phyloP scores from a whole-genome alignment of 2,797 vertebrate species.

The Aselliscus stoliczkanus region DNA sequence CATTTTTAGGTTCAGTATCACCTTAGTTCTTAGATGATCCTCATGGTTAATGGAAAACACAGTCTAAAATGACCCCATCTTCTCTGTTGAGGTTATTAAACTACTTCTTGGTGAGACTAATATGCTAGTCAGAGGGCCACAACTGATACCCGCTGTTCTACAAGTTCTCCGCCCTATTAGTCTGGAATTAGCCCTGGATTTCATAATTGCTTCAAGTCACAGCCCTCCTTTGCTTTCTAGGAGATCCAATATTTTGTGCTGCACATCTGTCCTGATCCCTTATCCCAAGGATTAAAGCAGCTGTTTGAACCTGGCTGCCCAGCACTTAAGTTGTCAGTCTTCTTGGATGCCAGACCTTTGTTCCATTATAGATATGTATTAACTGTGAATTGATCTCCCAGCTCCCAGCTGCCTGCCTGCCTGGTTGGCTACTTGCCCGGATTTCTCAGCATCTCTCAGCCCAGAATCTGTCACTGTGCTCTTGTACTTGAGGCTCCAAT shows the following conservation, averaged over 20 bases:
- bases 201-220: background rate
- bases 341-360: background rate
- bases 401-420: background rate
- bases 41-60: background rate
- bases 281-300: background rate
- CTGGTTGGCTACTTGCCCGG: background rate
- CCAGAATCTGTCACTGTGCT: constrained; percentile 32
- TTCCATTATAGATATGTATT: background rate
- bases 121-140: background rate
- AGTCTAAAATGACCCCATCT: background rate
- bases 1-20: background rate
- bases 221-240: background rate
- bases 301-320: background rate
- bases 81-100: background rate
- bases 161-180: background rate
- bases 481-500: background rate
- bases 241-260: background rate
- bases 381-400: background rate
- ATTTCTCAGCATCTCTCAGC: constrained; percentile 1
- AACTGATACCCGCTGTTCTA: background rate
- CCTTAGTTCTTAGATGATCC: background rate
- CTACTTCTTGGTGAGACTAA: background rate
- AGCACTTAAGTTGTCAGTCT: background rate
- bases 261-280: background rate
- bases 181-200: background rate